Evolutionary conservation across 2,888 invertebrate species (phyloP).

Genomic region (Octonoba sinensis): DNA sequence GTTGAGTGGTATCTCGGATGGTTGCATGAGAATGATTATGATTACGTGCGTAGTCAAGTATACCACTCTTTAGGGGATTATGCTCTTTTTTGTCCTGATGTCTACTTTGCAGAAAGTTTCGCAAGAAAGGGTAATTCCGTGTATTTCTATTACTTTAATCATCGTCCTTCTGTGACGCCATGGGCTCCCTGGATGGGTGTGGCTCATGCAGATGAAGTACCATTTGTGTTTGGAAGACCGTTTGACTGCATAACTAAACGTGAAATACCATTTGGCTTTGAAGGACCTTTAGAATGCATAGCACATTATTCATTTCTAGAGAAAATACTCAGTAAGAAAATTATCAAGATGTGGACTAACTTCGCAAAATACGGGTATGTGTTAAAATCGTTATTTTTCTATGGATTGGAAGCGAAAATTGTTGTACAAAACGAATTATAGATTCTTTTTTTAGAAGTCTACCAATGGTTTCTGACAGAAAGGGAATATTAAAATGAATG

Average conservation of each 20-base stretch:
- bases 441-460: too few relatives aligned
- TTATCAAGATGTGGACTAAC: too few relatives aligned
- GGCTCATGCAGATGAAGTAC: constrained; percentile 48
- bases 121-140: constrained; percentile 26
- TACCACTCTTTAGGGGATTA: constrained; percentile 37
- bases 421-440: too few relatives aligned
- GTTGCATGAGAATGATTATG: constrained; percentile 4
- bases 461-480: too few relatives aligned
- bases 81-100: constrained; percentile 31
- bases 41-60: constrained; percentile 8
- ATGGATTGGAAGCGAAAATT: too few relatives aligned
- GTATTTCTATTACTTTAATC: constrained; percentile 46
- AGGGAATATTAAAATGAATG: too few relatives aligned
- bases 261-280: too few relatives aligned
- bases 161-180: constrained; percentile 25
- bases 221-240: constrained; percentile 50
- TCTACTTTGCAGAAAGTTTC: constrained; percentile 46
- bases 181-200: constrained; percentile 54
- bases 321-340: too few relatives aligned
- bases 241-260: background rate
- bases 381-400: too few relatives aligned
- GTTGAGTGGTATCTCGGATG: constrained; percentile 15
- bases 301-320: too few relatives aligned
- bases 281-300: too few relatives aligned
- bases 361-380: too few relatives aligned